Base-by-base conservation (phyloP, 2,888 invertebrate genomes). In the Crepidodera aurea region DNA sequence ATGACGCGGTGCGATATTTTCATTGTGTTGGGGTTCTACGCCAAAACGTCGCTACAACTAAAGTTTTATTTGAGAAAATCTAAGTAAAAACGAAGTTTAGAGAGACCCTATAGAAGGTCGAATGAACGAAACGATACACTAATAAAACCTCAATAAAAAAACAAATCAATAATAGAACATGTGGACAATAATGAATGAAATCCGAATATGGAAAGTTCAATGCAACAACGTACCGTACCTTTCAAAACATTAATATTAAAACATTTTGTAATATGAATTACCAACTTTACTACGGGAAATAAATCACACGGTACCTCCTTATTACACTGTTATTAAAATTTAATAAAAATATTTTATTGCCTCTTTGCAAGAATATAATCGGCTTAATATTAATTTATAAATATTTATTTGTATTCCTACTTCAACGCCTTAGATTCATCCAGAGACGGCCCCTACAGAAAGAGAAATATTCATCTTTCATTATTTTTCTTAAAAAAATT, bases 241-340 rank as follows among this genome's bases (percentile, higher is more conserved):
- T 51, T 32, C 51, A 51, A 51, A 19, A 37, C 51, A 37, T 51
- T 37, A 51, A 22, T 51, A 51, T 51, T 6, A 51, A 51, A 51
- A 51, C 51, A 22, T 51, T 51, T 51, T 51, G 51, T 37, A 51
- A 51, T 37, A 19, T 19, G 37, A 51, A 51, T 51, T 51, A 51
- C 7, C 40, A 40, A 51, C 13, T 51, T 34, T 34, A 34, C 37
- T 34, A 37, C 34, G 18, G 18, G 12, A 19, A 25, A 51, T 51
- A 51, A 51, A 34, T 51, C 50, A 51, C 50, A 34, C n/a, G 32
- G 19, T 16, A 51, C 34, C 25, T 51, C 50, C 18, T 51, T 51
- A 51, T 40, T 40, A 40, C 16, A 40, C 40, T 10, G 40, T 40
- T 40, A 40, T 40, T 40, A 40, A 40, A 40, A 40, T 40, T 40